phyloP scores from a whole-genome alignment of 2,888 invertebrate species.

The Ectemnius continuus region DNA sequence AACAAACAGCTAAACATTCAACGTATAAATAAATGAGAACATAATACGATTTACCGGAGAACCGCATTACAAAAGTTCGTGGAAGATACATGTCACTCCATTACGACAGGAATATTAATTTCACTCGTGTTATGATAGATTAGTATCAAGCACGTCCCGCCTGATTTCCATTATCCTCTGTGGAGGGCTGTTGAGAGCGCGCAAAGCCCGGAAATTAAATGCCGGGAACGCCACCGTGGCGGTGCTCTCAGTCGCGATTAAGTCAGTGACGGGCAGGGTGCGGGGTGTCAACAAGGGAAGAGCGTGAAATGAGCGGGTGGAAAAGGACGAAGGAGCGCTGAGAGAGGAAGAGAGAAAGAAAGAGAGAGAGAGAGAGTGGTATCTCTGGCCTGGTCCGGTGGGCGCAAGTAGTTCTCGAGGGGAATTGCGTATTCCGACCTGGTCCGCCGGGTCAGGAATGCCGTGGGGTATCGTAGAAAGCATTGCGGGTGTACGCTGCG shows the following conservation, averaged over 20 bases:
- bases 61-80: no score
- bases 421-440: constrained; percentile 70
- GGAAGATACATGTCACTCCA: no score
- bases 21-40: no score
- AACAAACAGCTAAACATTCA: no score
- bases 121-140: no score
- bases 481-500: constrained; percentile 66
- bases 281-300: background rate
- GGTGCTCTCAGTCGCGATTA: background rate
- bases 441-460: constrained; percentile 66
- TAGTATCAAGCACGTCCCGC: no score
- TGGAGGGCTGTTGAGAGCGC: no score
- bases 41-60: no score
- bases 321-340: no score
- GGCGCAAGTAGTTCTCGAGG: constrained; percentile 31
- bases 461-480: constrained; percentile 60
- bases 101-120: no score
- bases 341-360: no score
- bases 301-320: background rate
- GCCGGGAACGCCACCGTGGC: constrained; percentile 18
- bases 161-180: no score
- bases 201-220: constrained; percentile 14
- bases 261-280: background rate
- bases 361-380: background rate
- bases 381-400: constrained; percentile 7